phyloP scores from a whole-genome alignment of 2,797 vertebrate species.

The Sebastes aleutianus region DNA sequence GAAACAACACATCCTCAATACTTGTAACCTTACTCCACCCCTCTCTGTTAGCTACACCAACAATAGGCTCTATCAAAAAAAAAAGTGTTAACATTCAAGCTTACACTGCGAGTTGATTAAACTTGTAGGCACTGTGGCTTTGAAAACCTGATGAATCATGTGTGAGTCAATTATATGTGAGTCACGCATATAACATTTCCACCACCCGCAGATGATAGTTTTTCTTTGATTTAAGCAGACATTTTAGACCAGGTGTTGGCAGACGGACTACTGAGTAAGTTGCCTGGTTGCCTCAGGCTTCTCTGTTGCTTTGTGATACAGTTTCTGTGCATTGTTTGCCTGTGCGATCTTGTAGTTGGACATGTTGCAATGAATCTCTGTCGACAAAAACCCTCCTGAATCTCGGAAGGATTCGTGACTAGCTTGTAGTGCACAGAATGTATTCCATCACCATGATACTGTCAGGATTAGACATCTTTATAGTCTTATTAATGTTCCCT shows the following conservation, averaged over 20 bases:
- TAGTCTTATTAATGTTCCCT: background rate
- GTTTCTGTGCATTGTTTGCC: background rate
- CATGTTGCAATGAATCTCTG: background rate
- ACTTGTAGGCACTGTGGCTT: background rate
- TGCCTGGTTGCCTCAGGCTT: background rate
- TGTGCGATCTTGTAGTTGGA: background rate
- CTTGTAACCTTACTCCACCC: constrained; percentile 36
- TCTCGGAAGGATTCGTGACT: background rate
- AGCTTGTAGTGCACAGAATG: background rate
- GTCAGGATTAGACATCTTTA: background rate
- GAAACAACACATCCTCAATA: constrained; percentile 65
- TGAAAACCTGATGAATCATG: constrained; percentile 29
- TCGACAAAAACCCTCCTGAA: background rate
- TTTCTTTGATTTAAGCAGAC: constrained; percentile 5
- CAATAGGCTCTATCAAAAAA: background rate
- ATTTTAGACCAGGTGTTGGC: constrained; percentile 27
- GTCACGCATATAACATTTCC: constrained; percentile 19
- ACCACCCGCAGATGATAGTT: constrained; percentile 18
- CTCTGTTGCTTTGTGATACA: background rate
- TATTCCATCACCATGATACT: background rate
- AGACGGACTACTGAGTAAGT: constrained; percentile 36
- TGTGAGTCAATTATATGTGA: constrained; percentile 25
- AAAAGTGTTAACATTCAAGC: background rate
- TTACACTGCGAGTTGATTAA: background rate
- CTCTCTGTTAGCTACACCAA: background rate